Evolutionary conservation across 1,140 invertebrate genomes (phyloP), one percentile per base, ranked within the genome.

Genomic region (Saccostrea glomerata): DNA sequence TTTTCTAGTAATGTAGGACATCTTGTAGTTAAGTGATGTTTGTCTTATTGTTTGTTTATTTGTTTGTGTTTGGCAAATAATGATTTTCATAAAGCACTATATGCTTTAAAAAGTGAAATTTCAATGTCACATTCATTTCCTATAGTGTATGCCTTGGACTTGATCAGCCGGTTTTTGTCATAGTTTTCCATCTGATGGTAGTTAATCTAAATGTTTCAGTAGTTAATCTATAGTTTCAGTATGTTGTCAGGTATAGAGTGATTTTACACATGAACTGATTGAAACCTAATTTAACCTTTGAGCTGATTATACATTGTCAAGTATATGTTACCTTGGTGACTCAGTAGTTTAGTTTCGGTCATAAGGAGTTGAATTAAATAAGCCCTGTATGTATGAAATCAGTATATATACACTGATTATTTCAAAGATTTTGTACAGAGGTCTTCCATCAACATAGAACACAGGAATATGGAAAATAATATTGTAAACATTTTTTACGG

Each of bases 241-340:
- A 47, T 47, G 47, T 47, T 47, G 6, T 47, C 47, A 47, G 47
- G 47, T 47, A 47, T 47, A 47, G 47, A 47, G 9, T 47, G 47
- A 47, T 20, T 63, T n/a, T 63, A 63, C 58, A 63, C n/a, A 77
- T 77, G 70, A 77, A 77, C 23, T 77, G 70, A 77, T 77, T 77
- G 70, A 77, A 23, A 36, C 70, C 23, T 77, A 25, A 77, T 77
- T 30, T 77, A 30, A 77, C 23, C 70, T 15, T 3, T 77, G 70
- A 77, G 25, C 70, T 36, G 11, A 23, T 1, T 30, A 13, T 15
- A 77, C 70, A 77, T 77, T 77, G 30, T 30, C 70, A 77, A 36
- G 9, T 77, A 15, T 13, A 36, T 77, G 70, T 77, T 77, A 77
- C 30, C 30, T 77, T 30, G 70, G 25, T 77, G 70, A 77, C 70